These are phyloP conservation scores for Zhuqinia jingwanae DNA, from an alignment of 2,888 invertebrate genomes.

Conservation along the genomic window DNA sequence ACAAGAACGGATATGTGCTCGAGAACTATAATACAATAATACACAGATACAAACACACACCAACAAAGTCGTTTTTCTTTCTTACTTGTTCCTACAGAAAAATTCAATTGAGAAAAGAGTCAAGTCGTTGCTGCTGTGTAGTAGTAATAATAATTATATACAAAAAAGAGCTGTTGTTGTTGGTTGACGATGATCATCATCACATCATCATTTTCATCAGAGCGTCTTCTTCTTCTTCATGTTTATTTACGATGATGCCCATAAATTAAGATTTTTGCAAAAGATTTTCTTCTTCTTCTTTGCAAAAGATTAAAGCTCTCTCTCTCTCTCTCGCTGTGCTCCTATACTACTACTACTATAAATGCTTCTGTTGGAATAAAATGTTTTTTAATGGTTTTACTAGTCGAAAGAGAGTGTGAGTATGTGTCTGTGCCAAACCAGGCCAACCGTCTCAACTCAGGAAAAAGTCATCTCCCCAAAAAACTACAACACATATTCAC, in stretches of 20 bases:
- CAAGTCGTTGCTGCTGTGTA: slow-evolving; percentile 9
- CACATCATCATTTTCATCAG: slow-evolving; percentile 7
- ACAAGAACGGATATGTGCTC: slow-evolving; percentile 33
- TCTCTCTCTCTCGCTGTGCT: too few species aligned
- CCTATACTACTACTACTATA: too few species aligned
- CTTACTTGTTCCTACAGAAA: slow-evolving; percentile 22
- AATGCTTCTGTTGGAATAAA: not conserved
- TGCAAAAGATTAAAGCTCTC: not conserved
- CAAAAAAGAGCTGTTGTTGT: not conserved
- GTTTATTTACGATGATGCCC: slow-evolving; percentile 61
- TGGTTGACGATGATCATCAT: slow-evolving; percentile 26
- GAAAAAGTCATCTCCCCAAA: slow-evolving; percentile 6
- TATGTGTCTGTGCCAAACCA: not conserved
- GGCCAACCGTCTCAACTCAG: slow-evolving; percentile 26
- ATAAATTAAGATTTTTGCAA: slow-evolving; percentile 63
- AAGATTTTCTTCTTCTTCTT: slow-evolving; percentile 16
- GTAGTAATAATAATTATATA: too few species aligned
- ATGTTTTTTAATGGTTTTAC: not conserved
- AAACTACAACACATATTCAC: too few species aligned
- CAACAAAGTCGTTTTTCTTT: slow-evolving; percentile 19
- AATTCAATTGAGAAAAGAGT: too few species aligned
- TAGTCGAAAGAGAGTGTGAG: not conserved
- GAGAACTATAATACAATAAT: too few species aligned
- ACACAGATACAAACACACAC: too few species aligned
- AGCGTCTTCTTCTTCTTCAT: slow-evolving; percentile 44